These are phyloP conservation scores for Dipodomys ordii DNA, from an alignment of 2,113 vertebrate species.

Conservation along the genomic window DNA sequence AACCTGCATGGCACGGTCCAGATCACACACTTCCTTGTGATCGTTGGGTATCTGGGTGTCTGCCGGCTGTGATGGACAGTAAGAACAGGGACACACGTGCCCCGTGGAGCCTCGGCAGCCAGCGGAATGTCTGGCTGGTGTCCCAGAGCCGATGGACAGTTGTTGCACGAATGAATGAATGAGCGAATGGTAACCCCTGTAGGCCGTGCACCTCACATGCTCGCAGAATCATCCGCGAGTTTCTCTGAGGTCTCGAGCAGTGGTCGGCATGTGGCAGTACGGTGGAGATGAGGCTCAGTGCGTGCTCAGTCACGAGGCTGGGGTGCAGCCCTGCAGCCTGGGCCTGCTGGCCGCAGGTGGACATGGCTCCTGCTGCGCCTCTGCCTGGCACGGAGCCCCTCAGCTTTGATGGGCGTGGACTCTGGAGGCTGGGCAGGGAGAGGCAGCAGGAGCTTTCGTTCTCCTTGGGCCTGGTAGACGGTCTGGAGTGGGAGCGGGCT, in stretches of 20 bases:
- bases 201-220: not conserved
- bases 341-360: no score
- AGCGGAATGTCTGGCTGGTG: not conserved
- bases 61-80: not conserved
- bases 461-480: not conserved
- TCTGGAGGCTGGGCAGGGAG: not conserved
- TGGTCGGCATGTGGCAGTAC: not conserved
- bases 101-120: not conserved
- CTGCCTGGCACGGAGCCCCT: no score
- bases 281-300: no score
- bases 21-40: not conserved
- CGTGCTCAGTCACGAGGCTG: no score
- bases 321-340: no score
- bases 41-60: slow-evolving; percentile 11
- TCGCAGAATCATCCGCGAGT: not conserved
- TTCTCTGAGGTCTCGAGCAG: not conserved
- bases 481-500: not conserved
- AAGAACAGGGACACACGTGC: not conserved
- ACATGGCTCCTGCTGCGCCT: no score
- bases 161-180: not conserved
- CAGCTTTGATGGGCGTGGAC: not conserved
- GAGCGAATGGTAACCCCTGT: not conserved
- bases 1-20: not conserved
- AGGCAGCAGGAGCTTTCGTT: not conserved
- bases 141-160: not conserved